Conservation (phyloP, 2,888 invertebrate genomes). For the Microctonus aethiopoides region DNA sequence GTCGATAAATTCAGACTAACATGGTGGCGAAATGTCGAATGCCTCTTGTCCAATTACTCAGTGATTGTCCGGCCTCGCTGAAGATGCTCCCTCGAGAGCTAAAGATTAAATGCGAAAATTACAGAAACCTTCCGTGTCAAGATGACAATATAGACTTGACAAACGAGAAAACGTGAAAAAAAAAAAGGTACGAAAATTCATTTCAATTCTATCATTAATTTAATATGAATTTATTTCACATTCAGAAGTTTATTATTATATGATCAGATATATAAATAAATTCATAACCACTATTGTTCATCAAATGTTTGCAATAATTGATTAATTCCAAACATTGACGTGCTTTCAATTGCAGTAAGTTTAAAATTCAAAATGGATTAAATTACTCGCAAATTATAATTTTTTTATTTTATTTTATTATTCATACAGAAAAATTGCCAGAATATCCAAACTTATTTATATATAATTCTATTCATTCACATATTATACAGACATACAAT, state of each 20-base stretch:
- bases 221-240: not conserved
- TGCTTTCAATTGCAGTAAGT: not conserved
- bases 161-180: not conserved
- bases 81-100: slow-evolving; percentile 47
- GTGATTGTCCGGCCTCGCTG: slow-evolving; percentile 56
- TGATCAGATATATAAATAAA: not conserved
- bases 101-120: slow-evolving; percentile 24
- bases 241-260: not conserved
- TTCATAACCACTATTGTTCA: not conserved
- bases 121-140: not conserved
- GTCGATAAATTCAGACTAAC: slow-evolving; percentile 24
- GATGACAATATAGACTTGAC: slow-evolving; percentile 4
- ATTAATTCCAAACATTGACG: not conserved
- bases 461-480: no score
- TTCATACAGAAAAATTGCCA: no score
- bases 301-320: not conserved
- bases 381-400: not conserved
- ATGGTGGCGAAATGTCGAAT: slow-evolving; percentile 50
- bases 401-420: no score
- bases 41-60: slow-evolving; percentile 61
- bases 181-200: not conserved
- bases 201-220: not conserved
- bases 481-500: no score
- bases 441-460: no score
- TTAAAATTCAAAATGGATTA: not conserved